Percentiles rank a stretch among this genome's conserved stretches.
Evolutionary conservation across 2,797 vertebrate genomes (phyloP).

Genomic region (Alectoris magna): DNA sequence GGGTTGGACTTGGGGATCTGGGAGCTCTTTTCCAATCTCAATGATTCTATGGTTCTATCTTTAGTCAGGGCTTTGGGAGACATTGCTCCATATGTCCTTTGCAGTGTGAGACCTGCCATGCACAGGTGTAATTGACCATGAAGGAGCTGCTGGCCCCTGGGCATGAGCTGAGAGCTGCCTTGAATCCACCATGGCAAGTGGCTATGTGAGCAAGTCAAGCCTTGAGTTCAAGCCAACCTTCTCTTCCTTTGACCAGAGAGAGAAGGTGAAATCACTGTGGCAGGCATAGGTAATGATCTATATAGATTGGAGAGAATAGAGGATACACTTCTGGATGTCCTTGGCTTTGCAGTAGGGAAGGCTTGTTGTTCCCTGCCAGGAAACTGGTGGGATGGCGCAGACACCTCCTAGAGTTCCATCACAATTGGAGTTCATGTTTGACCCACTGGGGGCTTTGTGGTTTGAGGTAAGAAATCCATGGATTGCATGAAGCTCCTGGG

Average conservation of each 20-base stretch:
- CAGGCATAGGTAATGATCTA: not conserved
- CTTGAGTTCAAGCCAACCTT: not conserved
- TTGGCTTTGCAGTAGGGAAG: not conserved
- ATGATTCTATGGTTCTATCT: no score
- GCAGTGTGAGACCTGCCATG: not conserved
- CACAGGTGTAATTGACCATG: not conserved
- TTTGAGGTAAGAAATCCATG: not conserved
- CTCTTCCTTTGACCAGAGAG: not conserved
- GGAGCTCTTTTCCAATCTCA: no score
- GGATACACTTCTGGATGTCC: not conserved
- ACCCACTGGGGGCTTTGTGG: not conserved
- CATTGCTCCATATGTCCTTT: not conserved
- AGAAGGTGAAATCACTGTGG: not conserved
- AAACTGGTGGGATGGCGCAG: not conserved
- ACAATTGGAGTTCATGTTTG: accelerated
- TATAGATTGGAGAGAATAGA: not conserved
- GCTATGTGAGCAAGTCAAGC: not conserved
- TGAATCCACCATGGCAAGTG: not conserved
- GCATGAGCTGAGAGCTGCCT: not conserved
- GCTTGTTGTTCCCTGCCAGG: not conserved
- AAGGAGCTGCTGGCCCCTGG: not conserved
- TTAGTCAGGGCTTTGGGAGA: not conserved
- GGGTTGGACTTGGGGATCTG: no score
- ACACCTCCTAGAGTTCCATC: accelerated
- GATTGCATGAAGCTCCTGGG: not conserved